Base-by-base conservation (phyloP, 2,888 invertebrate genomes). In the Stenchaetothrips biformis region DNA sequence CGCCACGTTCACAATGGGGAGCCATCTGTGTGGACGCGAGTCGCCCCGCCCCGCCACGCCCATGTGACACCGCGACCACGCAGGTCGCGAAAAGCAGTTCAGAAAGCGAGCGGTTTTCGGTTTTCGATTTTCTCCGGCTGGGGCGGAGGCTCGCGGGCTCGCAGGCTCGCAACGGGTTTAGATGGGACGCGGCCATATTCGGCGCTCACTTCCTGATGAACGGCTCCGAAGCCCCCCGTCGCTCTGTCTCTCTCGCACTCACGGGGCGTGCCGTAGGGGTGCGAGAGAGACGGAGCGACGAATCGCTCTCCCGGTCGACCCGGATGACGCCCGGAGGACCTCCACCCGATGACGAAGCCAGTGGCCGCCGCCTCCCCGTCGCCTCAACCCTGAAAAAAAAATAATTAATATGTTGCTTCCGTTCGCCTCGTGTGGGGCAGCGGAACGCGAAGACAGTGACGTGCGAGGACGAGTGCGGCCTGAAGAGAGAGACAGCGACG, bases 161-260 rank as follows among this genome's bases (percentile, higher is more conserved):
- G 37, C 37, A 4, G 37, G 37, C 37, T 37, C 37, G 53, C 53
- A 7, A 25, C 67, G 67, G 67, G 67, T 74, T 74, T 25, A 8
- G 67, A 74, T 74, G 67, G 25, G 59, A 25, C 67, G 67, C 67
- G 7, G 0, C 67, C 67, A 74, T 74, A 74, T 74, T 74, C 21
- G 67, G 67, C 37, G 37, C 37, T 1, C 67, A 74, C 67, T 74
- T 74, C 67, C 67, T 74, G 67, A 74, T 74, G 67, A 21, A 74
- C 67, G 67, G 25, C 37, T 37, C 2, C 37, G 37, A 37, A 37
- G 67, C 67, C 21, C 2, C 37, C 25, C 67, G 7, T 18, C 59
- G 67, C 67, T 3, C 67, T 8, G n/a, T 21, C 37, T 37, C 37
- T 37, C 37, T 37, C 37, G 37, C 37, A 37, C 37, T 37, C 37